Conservation (phyloP, 1,140 invertebrate genomes). For the Homalodisca vitripennis region DNA sequence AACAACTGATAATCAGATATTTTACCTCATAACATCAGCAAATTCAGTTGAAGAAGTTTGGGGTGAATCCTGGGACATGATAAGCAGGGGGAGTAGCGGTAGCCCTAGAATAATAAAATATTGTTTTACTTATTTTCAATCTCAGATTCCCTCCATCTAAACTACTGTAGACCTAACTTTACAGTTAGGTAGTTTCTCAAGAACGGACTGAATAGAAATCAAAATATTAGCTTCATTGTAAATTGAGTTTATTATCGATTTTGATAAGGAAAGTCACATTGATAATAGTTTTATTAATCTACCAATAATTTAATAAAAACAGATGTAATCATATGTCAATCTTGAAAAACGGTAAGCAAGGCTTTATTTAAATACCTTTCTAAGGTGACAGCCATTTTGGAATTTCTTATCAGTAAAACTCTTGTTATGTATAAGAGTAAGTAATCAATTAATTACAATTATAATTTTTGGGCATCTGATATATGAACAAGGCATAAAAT, state of each 20-base stretch:
- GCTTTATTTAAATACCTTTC: too few species aligned
- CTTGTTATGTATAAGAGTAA: too few species aligned
- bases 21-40: too few species aligned
- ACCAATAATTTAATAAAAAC: too few species aligned
- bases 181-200: neutral
- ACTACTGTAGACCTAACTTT: neutral
- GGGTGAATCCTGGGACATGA: neutral
- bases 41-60: conserved; percentile 8
- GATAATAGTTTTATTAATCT: neutral
- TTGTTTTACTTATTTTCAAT: neutral
- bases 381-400: too few species aligned
- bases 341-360: too few species aligned
- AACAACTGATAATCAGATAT: too few species aligned
- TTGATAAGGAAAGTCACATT: neutral
- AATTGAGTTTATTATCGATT: neutral
- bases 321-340: too few species aligned
- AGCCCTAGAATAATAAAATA: neutral
- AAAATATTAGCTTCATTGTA: neutral
- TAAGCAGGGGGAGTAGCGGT: conserved; percentile 5
- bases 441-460: too few species aligned
- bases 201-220: neutral
- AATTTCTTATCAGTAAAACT: too few species aligned
- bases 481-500: too few species aligned
- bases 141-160: neutral
- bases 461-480: too few species aligned